Conservation (phyloP, 1,140 invertebrate genomes). For the Periplaneta americana region DNA sequence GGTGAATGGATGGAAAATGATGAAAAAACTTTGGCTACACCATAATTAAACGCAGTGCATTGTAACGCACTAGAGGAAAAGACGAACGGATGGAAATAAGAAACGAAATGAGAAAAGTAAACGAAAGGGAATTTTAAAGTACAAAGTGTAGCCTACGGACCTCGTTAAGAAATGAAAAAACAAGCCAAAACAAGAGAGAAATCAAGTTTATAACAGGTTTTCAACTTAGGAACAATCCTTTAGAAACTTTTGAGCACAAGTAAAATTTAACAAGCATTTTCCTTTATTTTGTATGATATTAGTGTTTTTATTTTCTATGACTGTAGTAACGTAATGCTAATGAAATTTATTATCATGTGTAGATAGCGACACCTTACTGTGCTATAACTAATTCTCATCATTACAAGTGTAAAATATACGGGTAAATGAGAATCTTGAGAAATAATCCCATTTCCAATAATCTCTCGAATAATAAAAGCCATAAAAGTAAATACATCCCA, state of each 20-base stretch:
- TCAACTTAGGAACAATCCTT: background rate
- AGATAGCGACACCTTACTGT: too few relatives aligned
- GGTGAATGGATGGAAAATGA: background rate
- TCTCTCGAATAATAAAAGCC: too few relatives aligned
- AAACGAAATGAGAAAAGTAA: background rate
- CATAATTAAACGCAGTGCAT: background rate
- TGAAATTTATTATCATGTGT: too few relatives aligned
- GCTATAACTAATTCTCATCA: too few relatives aligned
- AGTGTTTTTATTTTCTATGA: background rate
- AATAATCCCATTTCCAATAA: too few relatives aligned
- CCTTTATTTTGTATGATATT: background rate
- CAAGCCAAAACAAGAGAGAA: background rate
- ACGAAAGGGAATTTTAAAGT: background rate
- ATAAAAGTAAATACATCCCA: too few relatives aligned
- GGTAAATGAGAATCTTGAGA: too few relatives aligned
- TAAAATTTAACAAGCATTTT: background rate
- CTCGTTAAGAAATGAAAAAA: background rate
- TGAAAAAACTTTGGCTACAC: background rate
- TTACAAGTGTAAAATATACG: too few relatives aligned
- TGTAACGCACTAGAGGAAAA: background rate
- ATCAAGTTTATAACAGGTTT: background rate
- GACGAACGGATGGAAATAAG: background rate
- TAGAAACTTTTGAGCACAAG: background rate
- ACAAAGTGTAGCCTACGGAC: background rate
- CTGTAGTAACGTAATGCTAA: too few relatives aligned